Conservation (phyloP, 2,888 invertebrate genomes). For the Seira ritae region DNA sequence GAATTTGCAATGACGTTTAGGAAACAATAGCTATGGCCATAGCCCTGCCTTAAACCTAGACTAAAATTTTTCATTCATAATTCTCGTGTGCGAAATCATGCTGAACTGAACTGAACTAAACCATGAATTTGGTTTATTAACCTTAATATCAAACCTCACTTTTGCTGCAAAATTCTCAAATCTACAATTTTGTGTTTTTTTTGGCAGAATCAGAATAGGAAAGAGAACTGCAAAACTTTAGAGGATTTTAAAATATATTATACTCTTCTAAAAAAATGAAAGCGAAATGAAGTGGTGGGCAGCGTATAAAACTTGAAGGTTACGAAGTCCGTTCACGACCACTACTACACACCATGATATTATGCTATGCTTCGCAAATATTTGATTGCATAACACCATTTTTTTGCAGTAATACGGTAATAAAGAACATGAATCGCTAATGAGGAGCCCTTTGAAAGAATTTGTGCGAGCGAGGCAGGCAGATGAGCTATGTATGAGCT, state of each 20-base stretch:
- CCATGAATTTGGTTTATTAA: neutral
- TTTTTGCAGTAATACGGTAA: neutral
- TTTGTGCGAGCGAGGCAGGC: too few species aligned
- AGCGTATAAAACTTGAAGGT: neutral
- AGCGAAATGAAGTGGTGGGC: neutral
- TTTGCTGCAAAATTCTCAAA: too few species aligned
- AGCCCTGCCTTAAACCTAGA: too few species aligned
- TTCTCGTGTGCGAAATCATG: too few species aligned
- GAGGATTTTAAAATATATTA: too few species aligned
- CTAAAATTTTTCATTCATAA: too few species aligned
- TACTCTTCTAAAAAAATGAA: slow-evolving; percentile 11
- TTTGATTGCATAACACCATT: neutral
- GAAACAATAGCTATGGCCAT: too few species aligned
- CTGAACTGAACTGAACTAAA: neutral
- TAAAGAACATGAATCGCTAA: neutral
- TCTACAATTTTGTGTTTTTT: too few species aligned
- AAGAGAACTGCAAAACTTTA: too few species aligned
- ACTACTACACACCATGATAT: neutral
- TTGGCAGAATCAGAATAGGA: too few species aligned
- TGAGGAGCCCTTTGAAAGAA: neutral
- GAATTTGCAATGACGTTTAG: too few species aligned
- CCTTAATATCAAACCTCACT: neutral
- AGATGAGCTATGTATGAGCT: neutral
- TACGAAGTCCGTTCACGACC: neutral
- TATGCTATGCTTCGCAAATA: neutral